Evolutionary conservation across 2,797 vertebrate species (phyloP).

Genomic region (Acrossocheilus wenchowensis): DNA sequence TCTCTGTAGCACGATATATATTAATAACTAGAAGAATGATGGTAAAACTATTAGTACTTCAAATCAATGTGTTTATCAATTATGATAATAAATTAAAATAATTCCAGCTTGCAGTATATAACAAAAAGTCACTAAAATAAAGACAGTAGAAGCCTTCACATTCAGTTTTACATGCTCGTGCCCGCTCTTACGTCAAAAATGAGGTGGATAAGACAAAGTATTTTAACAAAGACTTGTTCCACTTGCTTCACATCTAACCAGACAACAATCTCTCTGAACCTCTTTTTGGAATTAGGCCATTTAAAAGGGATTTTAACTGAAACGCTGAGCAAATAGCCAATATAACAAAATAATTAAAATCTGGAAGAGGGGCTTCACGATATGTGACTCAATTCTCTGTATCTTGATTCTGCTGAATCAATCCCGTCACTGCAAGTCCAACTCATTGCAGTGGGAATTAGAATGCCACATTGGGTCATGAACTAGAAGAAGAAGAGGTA

Average conservation of each 20-base stretch:
- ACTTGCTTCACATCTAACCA: neutral
- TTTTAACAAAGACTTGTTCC: neutral
- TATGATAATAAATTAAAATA: neutral
- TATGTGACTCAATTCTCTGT: constrained; percentile 34
- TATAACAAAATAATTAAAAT: constrained; percentile 13
- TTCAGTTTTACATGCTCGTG: neutral
- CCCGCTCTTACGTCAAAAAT: neutral
- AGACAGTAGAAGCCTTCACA: neutral
- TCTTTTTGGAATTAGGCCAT: neutral
- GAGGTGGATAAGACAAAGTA: neutral
- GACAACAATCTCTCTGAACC: neutral
- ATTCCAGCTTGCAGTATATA: neutral
- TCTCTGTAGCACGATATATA: neutral
- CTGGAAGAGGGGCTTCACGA: neutral
- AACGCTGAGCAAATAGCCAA: neutral
- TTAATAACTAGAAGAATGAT: neutral
- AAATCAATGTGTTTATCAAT: neutral
- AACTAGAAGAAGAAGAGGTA: constrained; percentile 31
- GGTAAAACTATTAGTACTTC: neutral
- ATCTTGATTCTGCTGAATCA: constrained; percentile 37
- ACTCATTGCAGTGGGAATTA: constrained; percentile 30
- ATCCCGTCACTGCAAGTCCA: constrained; percentile 23
- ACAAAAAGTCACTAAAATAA: neutral
- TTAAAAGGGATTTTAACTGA: neutral
- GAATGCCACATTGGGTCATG: constrained; percentile 42